Evolutionary conservation across 1,140 invertebrate genomes (phyloP).

Genomic region (Panagrolaimus sp.): DNA sequence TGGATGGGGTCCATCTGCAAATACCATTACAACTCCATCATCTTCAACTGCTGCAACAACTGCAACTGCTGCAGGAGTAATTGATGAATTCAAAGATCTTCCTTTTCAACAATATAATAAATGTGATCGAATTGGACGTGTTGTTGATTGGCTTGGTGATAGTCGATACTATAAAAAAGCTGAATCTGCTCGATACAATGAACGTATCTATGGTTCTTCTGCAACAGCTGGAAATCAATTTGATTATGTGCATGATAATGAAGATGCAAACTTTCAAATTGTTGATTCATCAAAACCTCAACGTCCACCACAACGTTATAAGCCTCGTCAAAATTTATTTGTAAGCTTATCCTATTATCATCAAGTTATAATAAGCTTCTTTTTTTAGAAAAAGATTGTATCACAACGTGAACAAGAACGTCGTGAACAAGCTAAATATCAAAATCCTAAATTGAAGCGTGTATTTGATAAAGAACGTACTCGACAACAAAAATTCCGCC

Average conservation of each 20-base stretch:
- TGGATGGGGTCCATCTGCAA: constrained; percentile 46
- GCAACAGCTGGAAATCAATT: constrained; percentile 55
- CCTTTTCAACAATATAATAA: constrained; percentile 58
- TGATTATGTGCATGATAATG: constrained; percentile 56
- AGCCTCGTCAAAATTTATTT: constrained; percentile 29
- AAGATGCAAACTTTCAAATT: constrained; percentile 57
- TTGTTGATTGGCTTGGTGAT: constrained; percentile 58
- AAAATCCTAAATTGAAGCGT: constrained; percentile 54
- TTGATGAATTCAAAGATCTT: constrained; percentile 36
- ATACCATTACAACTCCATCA: neutral
- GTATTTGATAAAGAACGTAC: constrained; percentile 49
- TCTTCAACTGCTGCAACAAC: neutral
- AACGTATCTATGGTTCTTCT: constrained; percentile 56
- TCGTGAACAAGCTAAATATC: constrained; percentile 45
- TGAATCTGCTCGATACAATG: constrained; percentile 53
- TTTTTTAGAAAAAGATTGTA: constrained; percentile 37
- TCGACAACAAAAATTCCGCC: constrained; percentile 22
- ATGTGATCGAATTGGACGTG: constrained; percentile 53
- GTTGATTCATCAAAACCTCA: constrained; percentile 45
- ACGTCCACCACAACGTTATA: constrained; percentile 34
- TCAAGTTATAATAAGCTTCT: neutral
- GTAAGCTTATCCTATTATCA: neutral
- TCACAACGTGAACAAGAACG: constrained; percentile 51
- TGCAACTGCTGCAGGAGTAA: neutral
- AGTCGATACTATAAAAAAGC: constrained; percentile 53